Percentiles rank a stretch among this genome's conserved stretches.
phyloP scores from a whole-genome alignment of 2,797 vertebrate species.

The Rhincodon typus region DNA sequence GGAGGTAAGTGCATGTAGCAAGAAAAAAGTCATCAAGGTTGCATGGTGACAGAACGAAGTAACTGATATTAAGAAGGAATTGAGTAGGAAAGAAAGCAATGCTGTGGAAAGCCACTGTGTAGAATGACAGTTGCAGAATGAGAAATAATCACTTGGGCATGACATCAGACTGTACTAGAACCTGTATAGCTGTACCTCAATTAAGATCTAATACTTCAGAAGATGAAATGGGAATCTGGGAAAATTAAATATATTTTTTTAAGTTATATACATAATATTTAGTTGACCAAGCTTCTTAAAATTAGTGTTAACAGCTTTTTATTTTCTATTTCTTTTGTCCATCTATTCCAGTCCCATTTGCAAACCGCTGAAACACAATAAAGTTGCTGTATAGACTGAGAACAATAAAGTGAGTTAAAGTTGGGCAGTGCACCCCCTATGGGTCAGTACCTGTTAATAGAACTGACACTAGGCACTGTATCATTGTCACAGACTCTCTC shows the following conservation, averaged over 20 bases:
- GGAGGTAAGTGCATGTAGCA: neutral
- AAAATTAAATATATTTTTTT: neutral
- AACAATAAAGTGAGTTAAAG: neutral
- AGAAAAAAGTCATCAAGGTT: neutral
- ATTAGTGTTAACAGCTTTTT: neutral
- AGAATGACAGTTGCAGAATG: neutral
- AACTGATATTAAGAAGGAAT: neutral
- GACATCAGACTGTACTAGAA: neutral
- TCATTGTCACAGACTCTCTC: slow-evolving; percentile 97
- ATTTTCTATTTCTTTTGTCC: neutral
- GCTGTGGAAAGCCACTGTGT: neutral
- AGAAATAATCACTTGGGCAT: neutral
- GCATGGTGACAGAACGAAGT: neutral
- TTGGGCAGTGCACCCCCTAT: slow-evolving; percentile 26
- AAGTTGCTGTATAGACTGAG: neutral
- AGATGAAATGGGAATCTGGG: neutral
- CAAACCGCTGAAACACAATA: neutral
- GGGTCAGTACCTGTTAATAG: slow-evolving; percentile 85
- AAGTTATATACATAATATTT: neutral
- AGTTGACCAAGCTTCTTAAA: neutral
- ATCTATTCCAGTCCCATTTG: neutral
- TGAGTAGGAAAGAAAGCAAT: neutral
- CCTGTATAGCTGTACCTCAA: neutral
- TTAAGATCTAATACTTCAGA: neutral
- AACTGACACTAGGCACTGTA: slow-evolving; percentile 95